Conservation (phyloP, 2,888 invertebrate species). For the Amiota communis region DNA sequence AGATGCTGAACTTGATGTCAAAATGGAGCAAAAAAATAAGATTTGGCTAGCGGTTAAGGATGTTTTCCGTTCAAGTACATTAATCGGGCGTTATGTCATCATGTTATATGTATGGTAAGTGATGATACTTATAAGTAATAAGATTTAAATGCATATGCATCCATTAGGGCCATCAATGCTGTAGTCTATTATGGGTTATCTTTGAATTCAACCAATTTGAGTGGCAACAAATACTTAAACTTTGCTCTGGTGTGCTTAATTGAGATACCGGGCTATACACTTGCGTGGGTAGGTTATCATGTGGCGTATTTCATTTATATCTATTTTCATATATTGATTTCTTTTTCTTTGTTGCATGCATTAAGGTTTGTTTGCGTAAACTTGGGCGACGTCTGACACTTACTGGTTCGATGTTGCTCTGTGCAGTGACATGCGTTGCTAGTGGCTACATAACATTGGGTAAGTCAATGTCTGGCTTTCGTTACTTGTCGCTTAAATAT, state of each 20-base stretch:
- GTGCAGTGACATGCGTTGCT: conserved; percentile 75
- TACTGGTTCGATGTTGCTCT: conserved; percentile 75
- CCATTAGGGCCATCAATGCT: conserved; percentile 76
- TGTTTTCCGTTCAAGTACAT: conserved; percentile 73
- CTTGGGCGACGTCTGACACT: conserved; percentile 75
- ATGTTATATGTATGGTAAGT: conserved; percentile 75
- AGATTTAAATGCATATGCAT: neutral
- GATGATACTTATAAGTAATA: neutral
- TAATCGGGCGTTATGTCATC: conserved; percentile 73
- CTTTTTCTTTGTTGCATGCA: neutral
- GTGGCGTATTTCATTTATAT: neutral
- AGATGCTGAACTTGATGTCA: conserved; percentile 22
- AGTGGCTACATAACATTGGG: conserved; percentile 76
- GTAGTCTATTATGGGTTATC: conserved; percentile 82
- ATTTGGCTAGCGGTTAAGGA: conserved; percentile 73
- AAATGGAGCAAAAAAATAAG: conserved; percentile 56
- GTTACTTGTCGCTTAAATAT: neutral
- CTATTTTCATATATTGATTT: neutral
- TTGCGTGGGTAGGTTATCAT: conserved; percentile 72
- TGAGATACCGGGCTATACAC: conserved; percentile 77
- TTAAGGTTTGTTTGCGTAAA: conserved; percentile 74
- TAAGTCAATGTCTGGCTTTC: conserved; percentile 48
- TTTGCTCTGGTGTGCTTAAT: conserved; percentile 78
- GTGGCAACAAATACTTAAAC: conserved; percentile 81
- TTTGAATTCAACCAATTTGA: conserved; percentile 78